These are phyloP conservation scores for Smutsia gigantea DNA, from an alignment of 2,797 vertebrate species.

Conservation along the genomic window DNA sequence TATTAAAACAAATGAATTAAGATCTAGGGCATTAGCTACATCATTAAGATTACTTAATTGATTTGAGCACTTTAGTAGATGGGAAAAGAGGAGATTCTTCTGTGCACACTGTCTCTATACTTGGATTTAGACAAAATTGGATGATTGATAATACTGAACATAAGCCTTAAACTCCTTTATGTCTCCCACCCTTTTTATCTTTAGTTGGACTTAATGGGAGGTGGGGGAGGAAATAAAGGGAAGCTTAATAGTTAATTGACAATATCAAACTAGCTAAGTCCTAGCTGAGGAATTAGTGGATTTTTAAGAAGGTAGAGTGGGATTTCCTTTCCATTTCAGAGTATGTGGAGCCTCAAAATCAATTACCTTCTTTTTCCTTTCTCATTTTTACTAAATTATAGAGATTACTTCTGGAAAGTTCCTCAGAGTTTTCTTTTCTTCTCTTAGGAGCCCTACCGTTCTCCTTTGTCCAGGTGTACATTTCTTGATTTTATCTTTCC, in stretches of 20 bases:
- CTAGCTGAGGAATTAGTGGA: background rate
- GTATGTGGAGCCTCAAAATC: background rate
- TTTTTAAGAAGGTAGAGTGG: background rate
- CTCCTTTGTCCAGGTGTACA: background rate
- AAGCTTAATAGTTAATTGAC: conserved; percentile 22
- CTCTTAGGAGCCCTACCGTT: background rate
- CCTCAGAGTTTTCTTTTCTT: background rate
- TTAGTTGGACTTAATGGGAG: background rate
- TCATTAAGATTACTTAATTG: background rate
- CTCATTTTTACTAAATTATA: conserved; percentile 14
- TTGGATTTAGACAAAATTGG: background rate
- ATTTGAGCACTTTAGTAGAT: background rate
- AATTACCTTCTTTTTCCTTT: conserved; percentile 8
- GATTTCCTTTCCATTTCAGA: conserved; percentile 1
- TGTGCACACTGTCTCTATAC: background rate
- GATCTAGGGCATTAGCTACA: background rate
- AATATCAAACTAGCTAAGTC: background rate
- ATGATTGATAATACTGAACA: background rate
- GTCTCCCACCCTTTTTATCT: background rate
- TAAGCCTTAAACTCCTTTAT: background rate
- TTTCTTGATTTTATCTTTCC: conserved; percentile 6
- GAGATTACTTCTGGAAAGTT: background rate
- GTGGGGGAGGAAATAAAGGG: background rate
- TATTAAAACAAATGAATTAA: conserved; percentile 18
- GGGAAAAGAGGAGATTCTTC: background rate